Conservation (phyloP, 2,888 invertebrate species). For the Melipona beecheii region DNA sequence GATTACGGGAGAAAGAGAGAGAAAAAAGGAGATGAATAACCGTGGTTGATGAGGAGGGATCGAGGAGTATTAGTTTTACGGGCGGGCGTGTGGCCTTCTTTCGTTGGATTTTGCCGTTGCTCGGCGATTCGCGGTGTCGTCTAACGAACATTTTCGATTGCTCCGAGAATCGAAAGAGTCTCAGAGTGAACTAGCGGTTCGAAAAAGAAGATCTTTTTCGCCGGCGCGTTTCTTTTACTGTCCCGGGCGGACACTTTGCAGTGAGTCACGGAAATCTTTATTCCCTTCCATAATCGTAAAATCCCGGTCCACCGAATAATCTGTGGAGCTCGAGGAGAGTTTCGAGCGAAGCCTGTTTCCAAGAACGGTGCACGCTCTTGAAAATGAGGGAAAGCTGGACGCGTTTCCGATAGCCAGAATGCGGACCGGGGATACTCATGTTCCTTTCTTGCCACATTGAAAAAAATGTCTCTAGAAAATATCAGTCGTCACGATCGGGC, state of each 20-base stretch:
- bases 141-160: background rate
- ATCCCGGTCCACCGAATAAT: conserved; percentile 32
- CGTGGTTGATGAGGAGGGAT: background rate
- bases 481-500: background rate
- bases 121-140: conserved; percentile 62
- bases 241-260: conserved; percentile 17
- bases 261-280: conserved; percentile 60
- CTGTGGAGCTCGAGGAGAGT: conserved; percentile 1
- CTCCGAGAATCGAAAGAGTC: conserved; percentile 40
- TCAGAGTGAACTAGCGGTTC: conserved; percentile 26
- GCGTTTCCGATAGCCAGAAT: conserved; percentile 7
- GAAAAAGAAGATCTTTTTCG: conserved; percentile 36
- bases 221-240: conserved; percentile 58
- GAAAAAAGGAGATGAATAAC: background rate
- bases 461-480: background rate
- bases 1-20: background rate
- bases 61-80: conserved; percentile 62
- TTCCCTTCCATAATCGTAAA: conserved; percentile 55
- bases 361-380: background rate
- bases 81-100: conserved; percentile 17
- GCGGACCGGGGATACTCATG: background rate
- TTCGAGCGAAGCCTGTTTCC: conserved; percentile 9
- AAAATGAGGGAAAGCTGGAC: conserved; percentile 6
- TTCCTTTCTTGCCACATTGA: no score
- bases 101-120: conserved; percentile 52